Evolutionary conservation across 2,113 vertebrate species (phyloP).

Genomic region (Menura novaehollandiae): DNA sequence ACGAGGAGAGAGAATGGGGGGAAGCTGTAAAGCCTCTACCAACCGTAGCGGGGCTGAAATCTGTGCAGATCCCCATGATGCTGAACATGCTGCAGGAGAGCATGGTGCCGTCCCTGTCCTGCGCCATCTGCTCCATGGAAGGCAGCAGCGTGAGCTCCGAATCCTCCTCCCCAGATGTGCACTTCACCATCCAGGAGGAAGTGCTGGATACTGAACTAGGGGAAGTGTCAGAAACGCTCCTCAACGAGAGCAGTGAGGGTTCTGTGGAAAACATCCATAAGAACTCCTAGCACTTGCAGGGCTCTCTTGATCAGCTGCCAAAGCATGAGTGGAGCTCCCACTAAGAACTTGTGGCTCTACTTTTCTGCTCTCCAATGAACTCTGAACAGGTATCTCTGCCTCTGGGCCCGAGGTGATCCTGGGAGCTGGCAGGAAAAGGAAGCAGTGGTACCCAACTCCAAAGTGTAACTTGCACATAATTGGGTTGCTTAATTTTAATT

Average conservation of each 20-base stretch:
- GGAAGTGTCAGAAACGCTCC: slow-evolving; percentile 70
- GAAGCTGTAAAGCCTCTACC: slow-evolving; percentile 78
- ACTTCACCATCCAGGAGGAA: slow-evolving; percentile 89
- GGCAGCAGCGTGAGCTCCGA: slow-evolving; percentile 91
- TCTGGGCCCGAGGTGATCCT: background rate
- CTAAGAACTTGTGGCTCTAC: slow-evolving; percentile 15
- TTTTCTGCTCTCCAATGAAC: slow-evolving; percentile 23
- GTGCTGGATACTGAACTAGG: slow-evolving; percentile 74
- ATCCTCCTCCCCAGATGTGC: slow-evolving; percentile 86
- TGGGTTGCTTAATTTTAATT: background rate
- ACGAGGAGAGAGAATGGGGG: slow-evolving; percentile 89
- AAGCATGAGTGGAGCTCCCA: background rate
- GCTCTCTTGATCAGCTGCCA: background rate
- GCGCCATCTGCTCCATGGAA: slow-evolving; percentile 85
- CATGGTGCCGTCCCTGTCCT: slow-evolving; percentile 80
- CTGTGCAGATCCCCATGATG: slow-evolving; percentile 76
- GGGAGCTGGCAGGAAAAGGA: slow-evolving; percentile 2
- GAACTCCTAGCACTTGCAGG: slow-evolving; percentile 65
- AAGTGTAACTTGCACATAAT: background rate
- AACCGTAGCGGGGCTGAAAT: slow-evolving; percentile 58
- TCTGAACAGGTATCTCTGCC: background rate
- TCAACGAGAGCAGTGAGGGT: slow-evolving; percentile 74
- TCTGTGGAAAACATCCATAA: slow-evolving; percentile 73
- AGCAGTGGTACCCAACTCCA: background rate
- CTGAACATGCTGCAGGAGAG: slow-evolving; percentile 77